phyloP scores from a whole-genome alignment of 2,888 invertebrate species.

The Fragum whitleyi region DNA sequence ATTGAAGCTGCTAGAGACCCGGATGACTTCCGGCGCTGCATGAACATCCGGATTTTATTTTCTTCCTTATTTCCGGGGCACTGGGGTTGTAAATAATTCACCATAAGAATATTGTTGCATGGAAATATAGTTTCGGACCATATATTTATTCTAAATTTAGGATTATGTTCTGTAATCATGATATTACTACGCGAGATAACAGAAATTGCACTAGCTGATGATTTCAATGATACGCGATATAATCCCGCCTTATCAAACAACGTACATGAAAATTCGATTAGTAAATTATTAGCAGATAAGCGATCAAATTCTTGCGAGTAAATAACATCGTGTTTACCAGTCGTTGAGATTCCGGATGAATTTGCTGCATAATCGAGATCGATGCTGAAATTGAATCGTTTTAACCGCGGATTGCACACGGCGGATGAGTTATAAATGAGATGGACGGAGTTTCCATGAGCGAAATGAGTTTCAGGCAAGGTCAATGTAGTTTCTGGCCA shows the following conservation, averaged over 20 bases:
- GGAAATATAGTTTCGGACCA: conserved; percentile 73
- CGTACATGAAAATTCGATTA: conserved; percentile 69
- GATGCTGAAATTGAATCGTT: conserved; percentile 69
- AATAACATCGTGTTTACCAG: conserved; percentile 46
- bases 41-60: conserved; percentile 79
- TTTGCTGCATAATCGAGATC: conserved; percentile 66
- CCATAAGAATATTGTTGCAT: conserved; percentile 67
- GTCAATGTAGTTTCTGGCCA: conserved; percentile 75
- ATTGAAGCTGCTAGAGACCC: conserved; percentile 78
- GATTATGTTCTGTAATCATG: conserved; percentile 76
- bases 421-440: conserved; percentile 71
- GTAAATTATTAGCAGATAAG: conserved; percentile 45
- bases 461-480: conserved; percentile 70
- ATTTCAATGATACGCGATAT: conserved; percentile 75
- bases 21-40: conserved; percentile 63
- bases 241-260: conserved; percentile 78
- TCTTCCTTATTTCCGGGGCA: conserved; percentile 73
- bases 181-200: conserved; percentile 72
- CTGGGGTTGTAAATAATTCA: conserved; percentile 74
- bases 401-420: conserved; percentile 71
- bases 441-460: conserved; percentile 73
- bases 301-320: conserved; percentile 49
- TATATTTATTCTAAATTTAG: conserved; percentile 71
- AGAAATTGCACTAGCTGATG: conserved; percentile 67
- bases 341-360: conserved; percentile 39